These are phyloP conservation scores for Lacanobia wlatinum DNA, from an alignment of 2,888 invertebrate species.

Conservation along the genomic window DNA sequence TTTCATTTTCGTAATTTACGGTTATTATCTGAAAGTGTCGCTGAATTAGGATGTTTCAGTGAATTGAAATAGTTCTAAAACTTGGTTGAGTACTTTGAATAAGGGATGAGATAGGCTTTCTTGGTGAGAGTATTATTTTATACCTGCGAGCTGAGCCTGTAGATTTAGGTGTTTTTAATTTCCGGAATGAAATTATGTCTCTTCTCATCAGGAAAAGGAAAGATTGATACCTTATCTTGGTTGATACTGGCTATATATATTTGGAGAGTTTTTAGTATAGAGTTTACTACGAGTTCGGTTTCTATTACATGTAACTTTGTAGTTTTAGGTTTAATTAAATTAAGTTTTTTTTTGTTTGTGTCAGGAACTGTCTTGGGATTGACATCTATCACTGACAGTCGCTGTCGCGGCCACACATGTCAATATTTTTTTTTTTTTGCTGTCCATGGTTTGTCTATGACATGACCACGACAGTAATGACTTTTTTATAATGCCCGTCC, in stretches of 20 bases:
- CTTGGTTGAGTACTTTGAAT: conserved; percentile 12
- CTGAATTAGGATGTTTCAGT: conserved; percentile 17
- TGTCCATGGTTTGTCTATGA: too few species aligned
- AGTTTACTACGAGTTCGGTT: too few species aligned
- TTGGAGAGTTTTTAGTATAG: neutral
- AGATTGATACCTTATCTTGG: neutral
- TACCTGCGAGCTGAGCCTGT: neutral
- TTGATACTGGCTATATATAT: neutral
- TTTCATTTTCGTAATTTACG: conserved; percentile 7
- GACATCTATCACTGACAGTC: too few species aligned
- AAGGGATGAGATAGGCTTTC: neutral
- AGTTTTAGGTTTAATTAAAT: too few species aligned
- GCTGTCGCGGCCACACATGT: too few species aligned
- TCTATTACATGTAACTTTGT: too few species aligned
- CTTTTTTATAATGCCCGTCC: too few species aligned
- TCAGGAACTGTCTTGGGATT: too few species aligned
- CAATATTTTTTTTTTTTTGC: too few species aligned
- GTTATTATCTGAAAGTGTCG: conserved; percentile 9
- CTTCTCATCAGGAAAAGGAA: neutral
- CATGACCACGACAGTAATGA: too few species aligned
- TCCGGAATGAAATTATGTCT: conserved; percentile 9
- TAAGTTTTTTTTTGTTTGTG: too few species aligned
- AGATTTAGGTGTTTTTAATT: conserved; percentile 23
- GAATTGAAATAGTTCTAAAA: conserved; percentile 33
- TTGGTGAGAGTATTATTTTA: conserved; percentile 4